These are phyloP conservation scores for Oryzias melastigma DNA, from an alignment of 2,113 vertebrate genomes.

Conservation along the genomic window DNA sequence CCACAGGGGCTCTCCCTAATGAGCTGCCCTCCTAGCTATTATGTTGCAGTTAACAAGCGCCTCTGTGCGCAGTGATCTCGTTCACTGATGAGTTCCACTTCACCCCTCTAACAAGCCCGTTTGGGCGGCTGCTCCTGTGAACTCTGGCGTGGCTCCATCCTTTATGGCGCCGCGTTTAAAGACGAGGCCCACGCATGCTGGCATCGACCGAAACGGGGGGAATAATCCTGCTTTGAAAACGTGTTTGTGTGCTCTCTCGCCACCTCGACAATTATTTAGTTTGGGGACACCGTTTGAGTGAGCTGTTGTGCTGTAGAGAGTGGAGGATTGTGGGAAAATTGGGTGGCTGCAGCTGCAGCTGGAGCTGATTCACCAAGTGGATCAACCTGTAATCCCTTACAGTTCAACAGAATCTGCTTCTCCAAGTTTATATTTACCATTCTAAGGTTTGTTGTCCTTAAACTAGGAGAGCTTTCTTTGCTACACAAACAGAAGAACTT, in stretches of 20 bases:
- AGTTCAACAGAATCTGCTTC: not conserved
- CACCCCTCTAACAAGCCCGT: constrained; percentile 58
- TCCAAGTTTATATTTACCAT: not conserved
- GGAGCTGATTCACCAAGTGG: constrained; percentile 18
- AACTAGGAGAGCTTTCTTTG: not conserved
- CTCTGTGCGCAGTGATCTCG: constrained; percentile 59
- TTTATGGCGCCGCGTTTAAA: constrained; percentile 46
- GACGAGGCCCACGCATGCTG: constrained; percentile 28
- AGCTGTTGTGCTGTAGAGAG: constrained; percentile 40
- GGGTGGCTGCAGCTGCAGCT: constrained; percentile 43
- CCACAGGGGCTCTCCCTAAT: constrained; percentile 54
- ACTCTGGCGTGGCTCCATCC: constrained; percentile 27
- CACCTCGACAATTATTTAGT: constrained; percentile 40
- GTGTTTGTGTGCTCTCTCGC: constrained; percentile 48
- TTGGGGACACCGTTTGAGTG: constrained; percentile 55
- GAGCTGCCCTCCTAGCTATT: constrained; percentile 50
- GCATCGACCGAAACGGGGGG: constrained; percentile 14
- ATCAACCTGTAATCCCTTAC: constrained; percentile 1
- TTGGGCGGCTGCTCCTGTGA: constrained; percentile 41
- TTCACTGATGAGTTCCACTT: constrained; percentile 51
- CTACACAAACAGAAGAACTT: not conserved
- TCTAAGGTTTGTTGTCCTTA: not conserved
- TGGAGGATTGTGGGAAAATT: constrained; percentile 59
- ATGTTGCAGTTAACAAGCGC: constrained; percentile 55
- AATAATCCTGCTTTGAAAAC: constrained; percentile 48